Base-by-base conservation (phyloP, 2,888 invertebrate species). In the Campoletis raptor region DNA sequence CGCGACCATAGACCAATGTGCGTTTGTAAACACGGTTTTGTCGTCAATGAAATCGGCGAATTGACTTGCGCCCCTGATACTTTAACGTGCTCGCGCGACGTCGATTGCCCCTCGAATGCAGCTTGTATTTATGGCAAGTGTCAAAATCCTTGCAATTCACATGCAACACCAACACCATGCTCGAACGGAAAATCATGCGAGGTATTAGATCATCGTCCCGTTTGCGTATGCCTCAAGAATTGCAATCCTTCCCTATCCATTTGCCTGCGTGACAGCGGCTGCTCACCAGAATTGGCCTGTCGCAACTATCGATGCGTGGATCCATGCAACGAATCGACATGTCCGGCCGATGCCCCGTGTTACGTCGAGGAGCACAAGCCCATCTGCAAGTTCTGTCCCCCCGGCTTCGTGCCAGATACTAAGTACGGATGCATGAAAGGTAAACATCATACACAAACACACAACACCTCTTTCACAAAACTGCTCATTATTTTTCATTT, bases 391-490 rank as follows among this genome's bases (percentile, higher is more conserved):
- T 98, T 98, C 96, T 98, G 98, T 96, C 98, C 98, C 94, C 96
- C 96, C 95, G 98, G 98, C 96, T 98, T 97, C 96, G 97, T 97
- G 95, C 97, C 97, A 95, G 98, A 98, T 95, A 96, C 97, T 94
- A 97, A 97, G 96, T 97, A 97, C 96, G 98, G 98, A 97, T 98
- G 98, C 96, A 97, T 97, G 95, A 98, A 98, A 98, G 98, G 98
- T 98, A 98, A 98, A 96, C 93, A 94, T 92, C 92, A 93, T 88
- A 87, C 89, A 92, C 93, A 91, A 91, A 91, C 92, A 81, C 74
- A 79, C 57, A 30, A 61, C 61, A 61, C 61, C 61, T 81, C 54
- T 77, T 81, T 85, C 87, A 81, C 84, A 74, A 74, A 74, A 36
- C 79, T 74, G 66, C 85, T 66, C 61, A 52, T 66, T 37, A 83